Evolutionary conservation across 1,140 invertebrate genomes (phyloP).

Genomic region (Lepidotrigona ventralis): DNA sequence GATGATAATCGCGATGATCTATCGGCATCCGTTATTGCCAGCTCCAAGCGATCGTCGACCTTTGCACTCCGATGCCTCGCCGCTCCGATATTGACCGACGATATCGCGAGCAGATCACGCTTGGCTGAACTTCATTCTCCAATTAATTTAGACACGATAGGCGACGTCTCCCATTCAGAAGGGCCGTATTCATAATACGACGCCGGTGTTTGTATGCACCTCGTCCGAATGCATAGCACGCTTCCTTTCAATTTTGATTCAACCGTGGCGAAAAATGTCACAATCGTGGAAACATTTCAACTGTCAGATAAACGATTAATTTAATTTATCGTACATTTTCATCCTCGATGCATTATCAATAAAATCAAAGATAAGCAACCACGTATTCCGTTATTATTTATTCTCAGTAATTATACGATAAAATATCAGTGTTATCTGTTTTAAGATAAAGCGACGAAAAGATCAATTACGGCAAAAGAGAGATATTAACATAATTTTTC

Average conservation of each 20-base stretch:
- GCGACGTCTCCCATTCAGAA: neutral
- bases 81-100: constrained; percentile 20
- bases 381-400: neutral
- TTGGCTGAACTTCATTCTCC: constrained; percentile 23
- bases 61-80: constrained; percentile 50
- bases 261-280: neutral
- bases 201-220: neutral
- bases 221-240: neutral
- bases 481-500: neutral
- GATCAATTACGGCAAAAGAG: neutral
- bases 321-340: neutral
- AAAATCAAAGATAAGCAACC: neutral
- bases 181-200: neutral
- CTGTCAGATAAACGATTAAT: neutral
- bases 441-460: no score
- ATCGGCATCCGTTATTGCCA: constrained; percentile 5
- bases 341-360: neutral
- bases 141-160: constrained; percentile 32
- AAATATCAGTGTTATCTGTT: no score
- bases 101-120: constrained; percentile 26
- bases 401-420: no score
- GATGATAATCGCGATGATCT: constrained; percentile 20
- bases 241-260: neutral
- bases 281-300: neutral
- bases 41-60: constrained; percentile 31